phyloP scores from a whole-genome alignment of 2,888 invertebrate genomes.

The Esperia sulphurella region DNA sequence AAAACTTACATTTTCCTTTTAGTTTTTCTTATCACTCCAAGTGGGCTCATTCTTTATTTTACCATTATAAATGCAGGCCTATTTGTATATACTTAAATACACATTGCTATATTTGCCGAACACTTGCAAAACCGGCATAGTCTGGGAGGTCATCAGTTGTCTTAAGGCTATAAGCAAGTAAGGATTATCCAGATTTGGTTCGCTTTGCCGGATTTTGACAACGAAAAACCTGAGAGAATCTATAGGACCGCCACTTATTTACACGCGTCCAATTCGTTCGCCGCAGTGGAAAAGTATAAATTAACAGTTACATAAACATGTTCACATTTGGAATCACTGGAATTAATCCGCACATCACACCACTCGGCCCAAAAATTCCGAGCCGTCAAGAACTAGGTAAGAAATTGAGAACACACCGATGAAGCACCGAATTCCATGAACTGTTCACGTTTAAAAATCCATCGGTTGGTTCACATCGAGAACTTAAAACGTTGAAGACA shows the following conservation, averaged over 20 bases:
- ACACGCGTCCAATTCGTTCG: too few species aligned
- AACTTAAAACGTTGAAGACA: too few species aligned
- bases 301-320: background rate
- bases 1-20: constrained; percentile 39
- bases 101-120: background rate
- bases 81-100: background rate
- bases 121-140: too few species aligned
- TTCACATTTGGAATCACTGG: constrained; percentile 16
- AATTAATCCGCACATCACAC: constrained; percentile 16
- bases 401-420: constrained; percentile 20
- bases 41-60: constrained; percentile 36
- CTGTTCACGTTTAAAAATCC: background rate
- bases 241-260: too few species aligned
- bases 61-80: too few species aligned
- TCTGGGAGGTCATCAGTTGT: too few species aligned
- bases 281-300: too few species aligned
- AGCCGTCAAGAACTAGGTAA: constrained; percentile 12
- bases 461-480: too few species aligned
- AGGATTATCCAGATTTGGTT: too few species aligned
- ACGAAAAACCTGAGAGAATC: too few species aligned
- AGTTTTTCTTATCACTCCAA: constrained; percentile 35
- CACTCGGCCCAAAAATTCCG: constrained; percentile 18
- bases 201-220: too few species aligned
- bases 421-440: constrained; percentile 14
- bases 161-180: too few species aligned